phyloP scores from a whole-genome alignment of 2,113 vertebrate genomes.

The Mustela nigripes region DNA sequence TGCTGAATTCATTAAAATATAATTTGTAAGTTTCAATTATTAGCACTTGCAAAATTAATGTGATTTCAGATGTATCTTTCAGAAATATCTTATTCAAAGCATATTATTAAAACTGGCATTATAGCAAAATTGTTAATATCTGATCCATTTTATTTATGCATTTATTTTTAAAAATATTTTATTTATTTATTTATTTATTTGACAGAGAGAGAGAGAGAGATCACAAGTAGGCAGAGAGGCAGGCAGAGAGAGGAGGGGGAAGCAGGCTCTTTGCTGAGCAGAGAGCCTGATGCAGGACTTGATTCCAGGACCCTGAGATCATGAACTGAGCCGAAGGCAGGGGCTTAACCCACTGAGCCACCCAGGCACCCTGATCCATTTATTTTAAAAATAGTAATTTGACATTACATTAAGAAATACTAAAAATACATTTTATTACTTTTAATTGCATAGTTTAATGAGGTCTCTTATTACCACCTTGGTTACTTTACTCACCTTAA shows the following conservation, averaged over 20 bases:
- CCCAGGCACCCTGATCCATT: too few species aligned
- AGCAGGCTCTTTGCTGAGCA: too few species aligned
- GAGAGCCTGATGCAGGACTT: too few species aligned
- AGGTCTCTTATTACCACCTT: neutral
- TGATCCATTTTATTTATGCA: neutral
- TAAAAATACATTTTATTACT: neutral
- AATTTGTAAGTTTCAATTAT: neutral
- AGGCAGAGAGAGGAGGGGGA: too few species aligned
- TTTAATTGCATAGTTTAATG: neutral
- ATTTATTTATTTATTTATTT: too few species aligned
- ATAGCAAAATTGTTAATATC: neutral
- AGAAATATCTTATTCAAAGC: neutral
- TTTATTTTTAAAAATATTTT: neutral
- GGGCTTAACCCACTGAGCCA: too few species aligned
- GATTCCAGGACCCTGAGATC: too few species aligned
- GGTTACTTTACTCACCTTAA: neutral
- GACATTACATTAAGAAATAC: neutral
- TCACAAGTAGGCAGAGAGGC: too few species aligned
- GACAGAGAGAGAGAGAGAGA: too few species aligned
- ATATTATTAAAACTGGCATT: neutral
- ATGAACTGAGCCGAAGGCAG: too few species aligned
- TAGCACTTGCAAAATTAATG: neutral
- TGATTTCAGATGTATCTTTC: neutral
- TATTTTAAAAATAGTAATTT: neutral
- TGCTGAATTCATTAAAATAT: neutral